These are phyloP conservation scores for Gasteruption jaculator DNA, from an alignment of 2,888 invertebrate genomes.

Conservation along the genomic window DNA sequence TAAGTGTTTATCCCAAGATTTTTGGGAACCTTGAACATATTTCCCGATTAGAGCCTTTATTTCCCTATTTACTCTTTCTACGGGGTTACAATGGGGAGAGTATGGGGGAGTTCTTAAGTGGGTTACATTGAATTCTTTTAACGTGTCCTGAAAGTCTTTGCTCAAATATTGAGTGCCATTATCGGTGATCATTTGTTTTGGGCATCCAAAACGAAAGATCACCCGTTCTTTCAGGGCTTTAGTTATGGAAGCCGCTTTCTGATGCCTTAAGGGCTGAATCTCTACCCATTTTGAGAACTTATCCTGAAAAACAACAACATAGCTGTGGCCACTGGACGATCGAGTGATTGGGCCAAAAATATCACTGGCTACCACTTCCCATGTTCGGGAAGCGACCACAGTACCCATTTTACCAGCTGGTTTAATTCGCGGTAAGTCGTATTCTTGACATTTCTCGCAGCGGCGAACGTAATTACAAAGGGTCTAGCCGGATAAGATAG, in stretches of 20 bases:
- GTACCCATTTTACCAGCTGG: conserved; percentile 20
- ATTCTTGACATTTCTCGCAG: conserved; percentile 12
- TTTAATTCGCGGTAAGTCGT: conserved; percentile 4
- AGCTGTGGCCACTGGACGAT: too few relatives aligned
- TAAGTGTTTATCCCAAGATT: conserved; percentile 24
- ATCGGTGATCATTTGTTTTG: conserved; percentile 15
- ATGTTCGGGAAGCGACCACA: too few relatives aligned
- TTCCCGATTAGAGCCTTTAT: conserved; percentile 36
- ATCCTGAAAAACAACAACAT: too few relatives aligned
- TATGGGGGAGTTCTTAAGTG: conserved; percentile 28
- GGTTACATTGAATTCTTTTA: background rate
- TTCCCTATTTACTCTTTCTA: conserved; percentile 33
- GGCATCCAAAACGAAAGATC: conserved; percentile 3
- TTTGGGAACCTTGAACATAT: conserved; percentile 30
- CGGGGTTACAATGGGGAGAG: conserved; percentile 35
- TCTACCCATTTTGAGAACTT: conserved; percentile 24
- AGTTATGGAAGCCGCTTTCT: conserved; percentile 10
- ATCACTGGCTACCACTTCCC: too few relatives aligned
- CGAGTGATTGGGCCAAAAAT: too few relatives aligned
- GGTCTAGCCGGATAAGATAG: too few relatives aligned
- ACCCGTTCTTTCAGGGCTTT: conserved; percentile 12
- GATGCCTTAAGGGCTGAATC: conserved; percentile 13
- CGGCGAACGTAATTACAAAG: conserved; percentile 15
- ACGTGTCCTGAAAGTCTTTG: background rate
- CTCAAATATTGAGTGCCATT: conserved; percentile 20